Evolutionary conservation across 2,797 vertebrate genomes (phyloP), one percentile per base, ranked within the genome.

Genomic region (Cyclopterus lumpus): DNA sequence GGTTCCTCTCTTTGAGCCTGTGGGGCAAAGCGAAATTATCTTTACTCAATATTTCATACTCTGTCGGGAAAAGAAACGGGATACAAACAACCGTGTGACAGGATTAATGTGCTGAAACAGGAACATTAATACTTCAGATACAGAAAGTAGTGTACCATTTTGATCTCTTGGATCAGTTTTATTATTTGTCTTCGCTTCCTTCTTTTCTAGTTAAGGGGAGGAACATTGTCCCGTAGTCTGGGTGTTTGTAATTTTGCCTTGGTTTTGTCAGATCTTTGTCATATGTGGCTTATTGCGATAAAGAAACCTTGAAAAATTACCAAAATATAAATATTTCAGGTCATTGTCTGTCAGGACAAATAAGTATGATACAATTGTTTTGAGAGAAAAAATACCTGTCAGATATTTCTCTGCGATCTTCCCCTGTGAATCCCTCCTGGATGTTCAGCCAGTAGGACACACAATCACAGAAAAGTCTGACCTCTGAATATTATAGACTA

Each of bases 41-140:
- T 72, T 8, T 16, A 40, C 40, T 67, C 60, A 75, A 46, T 66
- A 49, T 67, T 14, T 61, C 2, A 49, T 7, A 18, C 8, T 58
- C 15, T 58, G 61, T 26, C 32, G 61, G 58, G 49, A 42, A 42
- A 2, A 22, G 24, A 34, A 15, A 54, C 24, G 8, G 24, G 12
- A 9, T 22, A 6, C 4, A 14, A n/a, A 6, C 4, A 7, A 18
- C 8, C 38, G 34, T 2, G 5, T 10, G 2, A 4, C 30, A 60
- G 69, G 24, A 4, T 53, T n/a, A n/a, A 26, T 40, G 15, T 32
- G 64, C 73, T 26, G 32, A 18, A 36, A 42, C 38, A 48, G 32
- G 12, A 59, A 12, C 58, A n/a, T 14, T 3, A 28, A 26, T 3
- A 28, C 51, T 28, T 54, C 30, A 28, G n/a, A 5, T 36, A 5